Conservation (phyloP, 2,797 vertebrate species). For the Pseudotriccus pelzelni region DNA sequence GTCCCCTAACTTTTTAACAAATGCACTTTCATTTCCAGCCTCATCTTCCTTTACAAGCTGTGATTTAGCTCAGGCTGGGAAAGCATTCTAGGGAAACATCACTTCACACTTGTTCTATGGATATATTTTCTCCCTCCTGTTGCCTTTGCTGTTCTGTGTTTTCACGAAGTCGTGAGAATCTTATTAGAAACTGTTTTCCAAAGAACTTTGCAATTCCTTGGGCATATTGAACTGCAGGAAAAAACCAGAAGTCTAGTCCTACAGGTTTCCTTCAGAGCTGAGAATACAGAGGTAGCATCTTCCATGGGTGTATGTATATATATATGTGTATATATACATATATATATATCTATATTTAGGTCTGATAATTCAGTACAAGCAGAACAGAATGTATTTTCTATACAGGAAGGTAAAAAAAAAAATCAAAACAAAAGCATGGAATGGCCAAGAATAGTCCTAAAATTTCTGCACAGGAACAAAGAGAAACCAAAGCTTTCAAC, state of each 20-base stretch:
- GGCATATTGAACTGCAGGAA: background rate
- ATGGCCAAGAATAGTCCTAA: background rate
- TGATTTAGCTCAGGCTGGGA: background rate
- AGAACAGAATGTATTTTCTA: constrained; percentile 43
- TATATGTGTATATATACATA: too few species aligned
- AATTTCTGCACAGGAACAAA: background rate
- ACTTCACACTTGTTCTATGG: background rate
- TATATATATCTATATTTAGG: background rate
- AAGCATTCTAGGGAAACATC: background rate
- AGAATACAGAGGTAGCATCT: background rate
- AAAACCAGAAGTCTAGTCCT: background rate
- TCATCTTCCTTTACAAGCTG: background rate
- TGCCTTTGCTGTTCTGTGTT: constrained; percentile 2
- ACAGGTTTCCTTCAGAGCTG: background rate
- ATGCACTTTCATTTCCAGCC: background rate
- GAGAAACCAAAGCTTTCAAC: background rate
- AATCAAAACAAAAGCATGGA: constrained; percentile 5
- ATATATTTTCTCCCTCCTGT: constrained; percentile 11
- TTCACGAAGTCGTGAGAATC: background rate
- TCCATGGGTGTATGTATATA: background rate
- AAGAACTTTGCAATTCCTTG: background rate
- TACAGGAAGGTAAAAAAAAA: background rate
- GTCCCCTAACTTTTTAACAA: background rate
- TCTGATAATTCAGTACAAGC: constrained; percentile 1
- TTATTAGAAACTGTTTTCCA: constrained; percentile 18